Evolutionary conservation across 2,888 invertebrate genomes (phyloP), one percentile per base, ranked within the genome.

Genomic region (Nipponacmea schrenckii): DNA sequence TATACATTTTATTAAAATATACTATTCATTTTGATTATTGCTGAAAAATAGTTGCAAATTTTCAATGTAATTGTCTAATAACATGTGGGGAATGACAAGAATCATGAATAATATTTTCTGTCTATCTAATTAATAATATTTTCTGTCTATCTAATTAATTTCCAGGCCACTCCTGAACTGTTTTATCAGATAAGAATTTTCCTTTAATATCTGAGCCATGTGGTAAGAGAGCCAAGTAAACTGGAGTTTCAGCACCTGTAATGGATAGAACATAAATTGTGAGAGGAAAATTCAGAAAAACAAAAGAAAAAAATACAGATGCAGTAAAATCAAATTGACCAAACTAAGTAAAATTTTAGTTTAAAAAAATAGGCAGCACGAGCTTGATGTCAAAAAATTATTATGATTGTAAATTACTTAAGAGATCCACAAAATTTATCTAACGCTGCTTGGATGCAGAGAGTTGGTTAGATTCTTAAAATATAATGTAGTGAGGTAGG

Each of bases 171-270:
- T 70, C n/a, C 2, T 73, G 27, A 12, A 79, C 63, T 24, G 64
- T 64, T 62, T 74, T 73, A 20, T 81, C 77, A 2, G 72, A 56
- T 26, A 82, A 46, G 69, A 74, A 80, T 48, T 80, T 62, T n/a
- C 82, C 82, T 20, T 75, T 66, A 10, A 80, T 81, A 10, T 64
- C 63, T 8, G 63, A 24, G 7, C 71, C 72, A 31, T 76, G 74
- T 5, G 80, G 81, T 7, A 83, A 68, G n/a, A 80, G 70, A 12
- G 83, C 81, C 12, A 79, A 73, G 67, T 77, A 78, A n/a, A 76
- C 63, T 12, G 80, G 81, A 12, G 79, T 82, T 26, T 77, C 77
- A 14, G 82, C 81, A 70, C 81, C 81, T 81, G 68, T 1, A 62
- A 79, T 50, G 63, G 31, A 65, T 24, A 44, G 24, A 24, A 26